Conservation (phyloP, 2,797 vertebrate species). For the Apogon hyalosoma region DNA sequence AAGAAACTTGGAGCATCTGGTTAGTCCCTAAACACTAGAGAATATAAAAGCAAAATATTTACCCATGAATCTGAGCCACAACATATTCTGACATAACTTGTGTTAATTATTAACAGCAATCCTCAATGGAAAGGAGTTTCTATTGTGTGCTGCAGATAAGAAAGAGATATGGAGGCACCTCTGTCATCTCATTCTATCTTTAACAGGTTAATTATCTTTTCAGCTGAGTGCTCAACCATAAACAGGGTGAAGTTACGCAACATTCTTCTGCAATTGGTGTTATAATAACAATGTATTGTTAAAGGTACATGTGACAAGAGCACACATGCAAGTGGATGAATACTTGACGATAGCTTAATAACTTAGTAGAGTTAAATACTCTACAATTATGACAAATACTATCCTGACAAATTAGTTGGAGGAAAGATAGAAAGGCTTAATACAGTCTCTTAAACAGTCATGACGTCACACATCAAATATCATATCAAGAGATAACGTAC, state of each 20-base stretch:
- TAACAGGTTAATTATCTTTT: conserved; percentile 36
- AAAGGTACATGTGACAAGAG: conserved; percentile 12
- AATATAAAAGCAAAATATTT: conserved; percentile 45
- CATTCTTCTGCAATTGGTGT: neutral
- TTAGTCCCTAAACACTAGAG: conserved; percentile 15
- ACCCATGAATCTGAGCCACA: conserved; percentile 11
- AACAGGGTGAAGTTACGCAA: conserved; percentile 35
- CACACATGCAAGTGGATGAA: conserved; percentile 7
- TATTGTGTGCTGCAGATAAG: conserved; percentile 58
- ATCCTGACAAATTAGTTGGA: neutral
- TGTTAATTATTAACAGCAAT: conserved; percentile 64
- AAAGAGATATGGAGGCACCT: conserved; percentile 36
- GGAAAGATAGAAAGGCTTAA: neutral
- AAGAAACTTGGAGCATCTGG: conserved; percentile 47
- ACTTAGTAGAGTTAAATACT: neutral
- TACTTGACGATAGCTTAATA: neutral
- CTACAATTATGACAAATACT: too few relatives aligned
- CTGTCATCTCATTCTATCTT: conserved; percentile 36
- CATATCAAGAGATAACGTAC: too few relatives aligned
- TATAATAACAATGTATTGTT: conserved; percentile 3
- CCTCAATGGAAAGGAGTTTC: conserved; percentile 37
- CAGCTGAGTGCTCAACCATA: conserved; percentile 37
- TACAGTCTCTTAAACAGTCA: neutral
- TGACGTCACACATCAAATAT: neutral
- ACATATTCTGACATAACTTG: conserved; percentile 43